Conservation (phyloP, 2,888 invertebrate genomes). For the Thymelicus lineola region DNA sequence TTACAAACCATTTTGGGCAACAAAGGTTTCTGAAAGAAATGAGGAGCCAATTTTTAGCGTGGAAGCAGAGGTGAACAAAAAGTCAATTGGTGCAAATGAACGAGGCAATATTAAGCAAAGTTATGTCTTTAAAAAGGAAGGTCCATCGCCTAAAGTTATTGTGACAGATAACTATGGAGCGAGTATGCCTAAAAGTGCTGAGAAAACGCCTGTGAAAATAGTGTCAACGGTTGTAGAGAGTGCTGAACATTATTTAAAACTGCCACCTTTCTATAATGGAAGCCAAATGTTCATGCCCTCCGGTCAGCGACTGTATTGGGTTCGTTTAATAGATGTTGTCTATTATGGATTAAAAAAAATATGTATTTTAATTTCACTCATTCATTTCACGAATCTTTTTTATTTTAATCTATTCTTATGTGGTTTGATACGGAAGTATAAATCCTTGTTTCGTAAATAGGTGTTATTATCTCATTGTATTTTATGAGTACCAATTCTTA, state of each 20-base stretch:
- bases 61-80: conserved; percentile 43
- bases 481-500: no score
- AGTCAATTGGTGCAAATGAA: conserved; percentile 46
- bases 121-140: conserved; percentile 51
- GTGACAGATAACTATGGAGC: conserved; percentile 41
- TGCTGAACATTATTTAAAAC: conserved; percentile 57
- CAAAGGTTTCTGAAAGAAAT: conserved; percentile 55
- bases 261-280: conserved; percentile 64
- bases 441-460: background rate
- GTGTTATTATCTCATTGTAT: no score
- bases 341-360: background rate
- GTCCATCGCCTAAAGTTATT: conserved; percentile 54
- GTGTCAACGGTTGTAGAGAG: conserved; percentile 58
- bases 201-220: conserved; percentile 47
- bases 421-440: background rate
- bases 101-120: conserved; percentile 41
- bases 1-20: conserved; percentile 75
- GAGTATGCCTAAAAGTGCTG: conserved; percentile 24
- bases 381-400: background rate
- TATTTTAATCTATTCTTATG: background rate
- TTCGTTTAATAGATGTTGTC: conserved; percentile 51
- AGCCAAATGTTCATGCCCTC: conserved; percentile 75
- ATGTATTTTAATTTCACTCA: no score
- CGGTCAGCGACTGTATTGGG: conserved; percentile 76
- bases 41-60: conserved; percentile 41